Conservation (phyloP, 1,140 invertebrate species). For the Subanguina moxae region DNA sequence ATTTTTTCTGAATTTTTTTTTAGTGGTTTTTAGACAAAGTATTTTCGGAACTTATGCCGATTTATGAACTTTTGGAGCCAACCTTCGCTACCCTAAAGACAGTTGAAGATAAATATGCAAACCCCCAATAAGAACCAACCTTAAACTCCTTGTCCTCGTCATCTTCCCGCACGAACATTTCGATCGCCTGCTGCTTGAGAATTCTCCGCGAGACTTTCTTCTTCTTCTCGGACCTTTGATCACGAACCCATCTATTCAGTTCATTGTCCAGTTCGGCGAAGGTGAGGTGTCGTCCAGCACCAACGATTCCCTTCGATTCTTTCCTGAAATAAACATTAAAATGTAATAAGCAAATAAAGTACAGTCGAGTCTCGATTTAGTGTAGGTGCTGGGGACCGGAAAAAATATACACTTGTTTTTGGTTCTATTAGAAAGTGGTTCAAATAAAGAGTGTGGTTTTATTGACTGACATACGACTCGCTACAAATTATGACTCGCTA, state of each 20-base stretch:
- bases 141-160: not conserved
- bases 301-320: not conserved
- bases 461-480: too few relatives aligned
- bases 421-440: too few relatives aligned
- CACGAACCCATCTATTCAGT: not conserved
- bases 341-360: too few relatives aligned
- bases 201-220: not conserved
- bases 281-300: not conserved
- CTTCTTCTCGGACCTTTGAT: not conserved
- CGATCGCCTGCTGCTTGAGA: not conserved
- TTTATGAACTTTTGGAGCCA: constrained; percentile 1
- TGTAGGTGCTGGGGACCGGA: too few relatives aligned
- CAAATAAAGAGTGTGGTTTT: too few relatives aligned
- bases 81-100: not conserved
- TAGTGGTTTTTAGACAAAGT: too few relatives aligned
- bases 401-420: too few relatives aligned
- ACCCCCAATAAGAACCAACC: not conserved
- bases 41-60: not conserved
- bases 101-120: not conserved
- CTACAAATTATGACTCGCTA: too few relatives aligned
- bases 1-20: too few relatives aligned
- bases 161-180: not conserved
- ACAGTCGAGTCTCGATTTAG: too few relatives aligned
- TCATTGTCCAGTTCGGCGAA: not conserved
- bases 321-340: constrained; percentile 2